Percentiles rank a stretch among this genome's conserved stretches.
phyloP scores from a whole-genome alignment of 2,113 vertebrate species.

The Meleagris gallopavo region DNA sequence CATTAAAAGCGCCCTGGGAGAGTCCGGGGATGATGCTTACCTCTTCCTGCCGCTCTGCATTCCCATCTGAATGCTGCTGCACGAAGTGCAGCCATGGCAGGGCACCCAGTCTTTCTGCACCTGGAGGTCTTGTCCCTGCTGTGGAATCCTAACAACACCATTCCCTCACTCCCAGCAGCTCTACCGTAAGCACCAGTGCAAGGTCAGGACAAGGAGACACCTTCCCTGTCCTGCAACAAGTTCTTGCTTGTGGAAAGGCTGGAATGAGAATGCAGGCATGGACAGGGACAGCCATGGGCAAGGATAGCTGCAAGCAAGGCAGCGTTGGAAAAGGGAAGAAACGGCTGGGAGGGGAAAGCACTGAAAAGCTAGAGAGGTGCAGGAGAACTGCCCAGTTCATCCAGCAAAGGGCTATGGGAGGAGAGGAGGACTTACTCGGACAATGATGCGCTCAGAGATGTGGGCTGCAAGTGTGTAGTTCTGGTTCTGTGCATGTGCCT shows the following conservation, averaged over 20 bases:
- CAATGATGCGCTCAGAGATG: slow-evolving; percentile 98
- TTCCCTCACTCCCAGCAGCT: background rate
- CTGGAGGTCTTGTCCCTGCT: background rate
- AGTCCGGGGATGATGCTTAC: background rate
- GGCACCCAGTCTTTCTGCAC: background rate
- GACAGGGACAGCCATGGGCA: background rate
- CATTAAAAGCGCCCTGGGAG: background rate
- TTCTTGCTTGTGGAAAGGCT: background rate
- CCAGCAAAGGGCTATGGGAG: background rate
- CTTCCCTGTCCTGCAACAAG: background rate
- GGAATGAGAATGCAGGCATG: background rate
- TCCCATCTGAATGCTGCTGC: background rate
- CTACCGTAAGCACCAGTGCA: background rate
- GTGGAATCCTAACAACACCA: background rate
- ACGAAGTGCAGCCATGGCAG: background rate
- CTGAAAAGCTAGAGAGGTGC: background rate
- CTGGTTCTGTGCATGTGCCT: slow-evolving; percentile 95
- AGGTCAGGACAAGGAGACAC: background rate
- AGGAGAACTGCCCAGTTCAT: background rate
- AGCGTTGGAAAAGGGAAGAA: background rate
- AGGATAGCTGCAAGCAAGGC: background rate
- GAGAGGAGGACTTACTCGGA: slow-evolving; percentile 84
- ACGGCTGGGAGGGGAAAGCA: background rate
- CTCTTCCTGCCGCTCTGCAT: background rate
- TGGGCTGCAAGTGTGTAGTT: slow-evolving; percentile 95